Conservation (phyloP, 2,113 vertebrate species). For the Polypterus senegalus region DNA sequence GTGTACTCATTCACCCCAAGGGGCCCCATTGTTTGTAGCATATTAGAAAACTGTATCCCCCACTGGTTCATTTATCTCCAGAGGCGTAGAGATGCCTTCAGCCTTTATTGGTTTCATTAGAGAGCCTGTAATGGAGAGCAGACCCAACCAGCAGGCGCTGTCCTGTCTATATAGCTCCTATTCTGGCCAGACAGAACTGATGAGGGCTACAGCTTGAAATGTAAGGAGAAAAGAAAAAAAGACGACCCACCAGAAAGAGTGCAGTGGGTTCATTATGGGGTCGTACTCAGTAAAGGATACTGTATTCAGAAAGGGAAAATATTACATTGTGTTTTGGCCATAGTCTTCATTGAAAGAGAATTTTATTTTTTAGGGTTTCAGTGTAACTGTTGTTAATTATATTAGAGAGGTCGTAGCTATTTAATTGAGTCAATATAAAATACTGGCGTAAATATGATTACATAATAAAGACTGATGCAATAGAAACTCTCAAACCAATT, state of each 20-base stretch:
- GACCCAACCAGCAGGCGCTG: conserved; percentile 76
- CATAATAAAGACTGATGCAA: no score
- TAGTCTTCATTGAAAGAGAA: no score
- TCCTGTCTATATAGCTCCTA: conserved; percentile 58
- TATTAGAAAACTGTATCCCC: conserved; percentile 73
- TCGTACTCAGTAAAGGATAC: conserved; percentile 12
- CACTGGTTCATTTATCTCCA: conserved; percentile 76
- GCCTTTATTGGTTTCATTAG: conserved; percentile 46
- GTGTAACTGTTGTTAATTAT: no score
- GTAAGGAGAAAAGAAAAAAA: no score
- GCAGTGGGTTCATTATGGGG: conserved; percentile 53
- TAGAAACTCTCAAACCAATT: no score
- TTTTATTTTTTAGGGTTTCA: no score
- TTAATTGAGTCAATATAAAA: background rate
- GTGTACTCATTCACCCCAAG: conserved; percentile 56
- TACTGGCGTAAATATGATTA: no score
- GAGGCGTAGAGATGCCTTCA: conserved; percentile 50
- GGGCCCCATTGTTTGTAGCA: conserved; percentile 71
- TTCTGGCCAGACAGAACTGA: conserved; percentile 72
- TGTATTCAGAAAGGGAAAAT: no score
- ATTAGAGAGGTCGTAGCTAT: background rate
- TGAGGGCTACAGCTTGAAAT: conserved; percentile 37
- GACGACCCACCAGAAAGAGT: no score
- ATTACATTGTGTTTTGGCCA: background rate
- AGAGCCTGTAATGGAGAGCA: conserved; percentile 38